These are phyloP conservation scores for Dusona sp. DNA, from an alignment of 2,888 invertebrate genomes.

Conservation along the genomic window DNA sequence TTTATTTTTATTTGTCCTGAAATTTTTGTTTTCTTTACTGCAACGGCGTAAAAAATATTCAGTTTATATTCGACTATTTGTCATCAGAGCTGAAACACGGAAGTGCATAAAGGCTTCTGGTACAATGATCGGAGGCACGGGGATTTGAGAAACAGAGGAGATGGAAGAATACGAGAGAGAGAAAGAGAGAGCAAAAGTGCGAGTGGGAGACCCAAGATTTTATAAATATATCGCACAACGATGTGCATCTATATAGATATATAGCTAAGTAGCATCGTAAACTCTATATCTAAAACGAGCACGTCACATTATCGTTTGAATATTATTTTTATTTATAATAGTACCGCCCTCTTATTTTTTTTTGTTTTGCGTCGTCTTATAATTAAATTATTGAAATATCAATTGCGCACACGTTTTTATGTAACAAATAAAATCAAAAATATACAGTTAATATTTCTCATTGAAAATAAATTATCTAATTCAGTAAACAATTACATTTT, in stretches of 20 bases:
- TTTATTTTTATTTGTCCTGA: too few relatives aligned
- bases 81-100: constrained; percentile 13
- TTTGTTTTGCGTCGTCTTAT: not conserved
- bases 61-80: not conserved
- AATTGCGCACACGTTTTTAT: not conserved
- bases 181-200: constrained; percentile 27
- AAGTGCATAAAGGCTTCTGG: not conserved
- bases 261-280: constrained; percentile 6
- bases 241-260: constrained; percentile 19
- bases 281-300: not conserved
- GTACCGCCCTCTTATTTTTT: not conserved
- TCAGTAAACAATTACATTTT: not conserved
- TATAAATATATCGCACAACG: constrained; percentile 77
- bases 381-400: not conserved
- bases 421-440: not conserved
- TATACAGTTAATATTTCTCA: too few relatives aligned
- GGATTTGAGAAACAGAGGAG: not conserved
- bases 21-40: not conserved
- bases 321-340: not conserved
- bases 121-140: not conserved
- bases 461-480: not conserved
- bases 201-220: constrained; percentile 72
- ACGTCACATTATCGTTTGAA: not conserved
- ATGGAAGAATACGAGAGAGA: constrained; percentile 1
- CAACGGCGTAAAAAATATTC: not conserved